phyloP scores from a whole-genome alignment of 1,140 invertebrate species.

The Pachyrhynchus sulphureomaculatus region DNA sequence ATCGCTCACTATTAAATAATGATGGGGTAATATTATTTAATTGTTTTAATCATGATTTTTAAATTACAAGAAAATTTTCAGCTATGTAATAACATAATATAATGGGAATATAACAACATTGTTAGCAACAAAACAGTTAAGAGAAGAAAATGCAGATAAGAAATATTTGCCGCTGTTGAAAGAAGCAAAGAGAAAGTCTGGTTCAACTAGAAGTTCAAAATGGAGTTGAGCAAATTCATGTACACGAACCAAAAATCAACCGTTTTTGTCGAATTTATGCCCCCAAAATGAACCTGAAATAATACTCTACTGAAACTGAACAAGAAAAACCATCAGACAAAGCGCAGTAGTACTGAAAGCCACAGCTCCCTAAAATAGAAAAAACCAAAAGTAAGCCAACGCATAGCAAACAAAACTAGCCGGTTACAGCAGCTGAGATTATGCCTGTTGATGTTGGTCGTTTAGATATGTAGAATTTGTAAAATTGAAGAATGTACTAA shows the following conservation, averaged over 20 bases:
- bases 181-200: conserved; percentile 57
- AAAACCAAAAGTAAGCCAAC: conserved; percentile 51
- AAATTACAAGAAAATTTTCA: no score
- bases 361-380: no score
- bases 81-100: no score
- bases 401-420: no score
- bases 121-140: conserved; percentile 55
- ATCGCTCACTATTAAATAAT: no score
- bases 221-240: conserved; percentile 66
- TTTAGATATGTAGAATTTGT: conserved; percentile 82
- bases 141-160: conserved; percentile 59
- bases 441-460: conserved; percentile 72
- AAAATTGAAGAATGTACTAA: conserved; percentile 76
- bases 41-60: no score
- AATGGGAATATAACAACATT: conserved; percentile 54
- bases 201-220: conserved; percentile 65
- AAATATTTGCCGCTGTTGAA: conserved; percentile 56
- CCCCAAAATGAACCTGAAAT: conserved; percentile 17
- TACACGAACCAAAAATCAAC: conserved; percentile 46
- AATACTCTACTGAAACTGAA: not conserved
- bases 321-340: conserved; percentile 9
- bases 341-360: no score
- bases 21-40: no score
- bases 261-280: conserved; percentile 31
- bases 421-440: conserved; percentile 50